A percentile compares a stretch with the other conserved stretches of the same genome.
Conservation (phyloP, 1,140 invertebrate species). For the Halotydeus destructor region DNA sequence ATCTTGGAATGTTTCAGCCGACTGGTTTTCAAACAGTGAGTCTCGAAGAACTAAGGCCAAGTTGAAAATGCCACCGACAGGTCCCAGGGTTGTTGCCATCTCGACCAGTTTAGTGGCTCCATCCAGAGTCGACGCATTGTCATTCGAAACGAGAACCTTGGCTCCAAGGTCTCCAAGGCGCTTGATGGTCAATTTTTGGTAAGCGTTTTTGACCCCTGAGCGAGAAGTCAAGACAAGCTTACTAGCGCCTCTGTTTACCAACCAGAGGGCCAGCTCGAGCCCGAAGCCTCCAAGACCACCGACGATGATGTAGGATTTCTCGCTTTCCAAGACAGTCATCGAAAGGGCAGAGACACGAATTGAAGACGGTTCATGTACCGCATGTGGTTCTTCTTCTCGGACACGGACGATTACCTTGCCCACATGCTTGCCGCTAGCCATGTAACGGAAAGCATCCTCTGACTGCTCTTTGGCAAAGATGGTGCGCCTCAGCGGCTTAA, state of each 20-base stretch:
- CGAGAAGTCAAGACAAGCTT: conserved; percentile 67
- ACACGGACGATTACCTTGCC: conserved; percentile 57
- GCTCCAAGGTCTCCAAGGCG: conserved; percentile 42
- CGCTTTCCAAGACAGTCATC: conserved; percentile 59
- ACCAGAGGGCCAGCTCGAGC: conserved; percentile 71
- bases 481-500: conserved; percentile 55
- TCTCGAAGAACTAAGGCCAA: conserved; percentile 65
- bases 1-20: conserved; percentile 47
- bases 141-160: conserved; percentile 43
- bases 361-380: conserved; percentile 7
- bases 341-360: conserved; percentile 36
- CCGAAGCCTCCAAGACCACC: conserved; percentile 87
- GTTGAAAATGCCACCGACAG: conserved; percentile 84
- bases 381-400: conserved; percentile 14
- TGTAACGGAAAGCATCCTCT: conserved; percentile 81
- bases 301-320: conserved; percentile 58
- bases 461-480: conserved; percentile 60
- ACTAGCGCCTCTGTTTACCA: conserved; percentile 58
- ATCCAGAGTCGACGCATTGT: conserved; percentile 35
- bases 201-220: conserved; percentile 62
- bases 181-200: conserved; percentile 35
- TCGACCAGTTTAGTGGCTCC: conserved; percentile 48
- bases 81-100: conserved; percentile 39
- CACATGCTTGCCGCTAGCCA: conserved; percentile 88
- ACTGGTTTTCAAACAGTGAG: conserved; percentile 68